Percentiles rank a stretch among this genome's conserved stretches.
Evolutionary conservation across 35 echinoderm and acorn worm species (phyloP).

Genomic region (Ophioderma brevispina): DNA sequence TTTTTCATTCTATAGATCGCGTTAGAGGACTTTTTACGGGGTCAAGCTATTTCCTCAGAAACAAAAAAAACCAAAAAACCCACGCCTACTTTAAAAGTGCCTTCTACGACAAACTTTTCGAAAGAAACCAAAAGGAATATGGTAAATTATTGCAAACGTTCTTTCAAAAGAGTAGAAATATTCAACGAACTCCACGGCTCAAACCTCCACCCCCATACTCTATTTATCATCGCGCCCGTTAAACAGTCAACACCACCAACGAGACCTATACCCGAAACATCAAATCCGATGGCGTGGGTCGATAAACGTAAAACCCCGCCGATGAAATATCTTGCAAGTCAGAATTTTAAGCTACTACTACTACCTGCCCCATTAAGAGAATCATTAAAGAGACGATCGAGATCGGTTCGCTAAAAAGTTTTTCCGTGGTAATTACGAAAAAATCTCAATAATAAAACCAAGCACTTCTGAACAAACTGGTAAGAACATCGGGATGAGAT

Average conservation of each 20-base stretch:
- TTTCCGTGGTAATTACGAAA: not conserved
- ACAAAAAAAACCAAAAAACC: no score
- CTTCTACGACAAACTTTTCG: no score
- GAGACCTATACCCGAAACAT: not conserved
- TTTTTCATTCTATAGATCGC: no score
- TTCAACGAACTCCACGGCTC: not conserved
- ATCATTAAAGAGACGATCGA: not conserved
- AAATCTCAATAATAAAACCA: not conserved
- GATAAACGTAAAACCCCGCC: not conserved
- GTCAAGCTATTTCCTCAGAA: no score
- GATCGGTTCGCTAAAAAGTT: not conserved
- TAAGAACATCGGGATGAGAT: not conserved
- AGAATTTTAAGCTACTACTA: no score
- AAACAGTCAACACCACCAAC: not conserved
- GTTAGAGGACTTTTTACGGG: no score
- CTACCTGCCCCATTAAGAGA: not conserved
- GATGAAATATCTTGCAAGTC: not conserved
- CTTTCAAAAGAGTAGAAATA: no score
- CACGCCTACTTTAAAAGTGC: no score
- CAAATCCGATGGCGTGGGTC: not conserved
- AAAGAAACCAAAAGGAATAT: no score
- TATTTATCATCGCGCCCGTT: no score
- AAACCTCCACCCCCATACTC: no score
- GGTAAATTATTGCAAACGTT: no score
- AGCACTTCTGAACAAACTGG: not conserved